Conservation (phyloP, 2,113 vertebrate species). For the Centropus bengalensis region DNA sequence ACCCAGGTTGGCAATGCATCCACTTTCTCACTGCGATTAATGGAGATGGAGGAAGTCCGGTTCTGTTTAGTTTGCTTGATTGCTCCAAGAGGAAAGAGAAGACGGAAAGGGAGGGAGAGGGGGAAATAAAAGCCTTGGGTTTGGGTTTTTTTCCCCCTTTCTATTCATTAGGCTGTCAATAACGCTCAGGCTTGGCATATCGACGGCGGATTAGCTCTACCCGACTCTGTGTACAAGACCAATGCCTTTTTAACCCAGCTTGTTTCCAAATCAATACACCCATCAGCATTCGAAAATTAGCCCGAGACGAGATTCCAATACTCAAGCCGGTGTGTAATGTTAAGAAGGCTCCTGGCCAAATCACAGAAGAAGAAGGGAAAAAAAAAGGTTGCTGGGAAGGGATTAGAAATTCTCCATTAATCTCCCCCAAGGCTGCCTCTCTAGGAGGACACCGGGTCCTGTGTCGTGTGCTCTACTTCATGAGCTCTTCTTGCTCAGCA, state of each 20-base stretch:
- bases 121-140: background rate
- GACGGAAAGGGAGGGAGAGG: background rate
- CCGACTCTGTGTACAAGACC: conserved; percentile 73
- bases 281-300: conserved; percentile 84
- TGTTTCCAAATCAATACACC: conserved; percentile 81
- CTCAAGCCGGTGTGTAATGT: conserved; percentile 59
- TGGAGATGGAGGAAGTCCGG: conserved; percentile 34
- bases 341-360: conserved; percentile 65
- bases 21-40: background rate
- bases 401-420: conserved; percentile 68
- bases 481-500: background rate
- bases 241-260: conserved; percentile 79
- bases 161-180: conserved; percentile 81
- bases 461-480: no score
- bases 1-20: conserved; percentile 15
- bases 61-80: conserved; percentile 61
- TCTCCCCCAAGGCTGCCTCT: background rate
- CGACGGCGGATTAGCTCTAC: conserved; percentile 75
- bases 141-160: background rate
- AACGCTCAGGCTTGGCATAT: conserved; percentile 71
- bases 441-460: background rate
- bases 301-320: conserved; percentile 79
- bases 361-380: background rate
- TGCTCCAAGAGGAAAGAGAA: conserved; percentile 47
- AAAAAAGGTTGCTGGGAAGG: conserved; percentile 16